These are phyloP conservation scores for Clanis bilineata DNA, from an alignment of 2,888 invertebrate species.

Conservation along the genomic window DNA sequence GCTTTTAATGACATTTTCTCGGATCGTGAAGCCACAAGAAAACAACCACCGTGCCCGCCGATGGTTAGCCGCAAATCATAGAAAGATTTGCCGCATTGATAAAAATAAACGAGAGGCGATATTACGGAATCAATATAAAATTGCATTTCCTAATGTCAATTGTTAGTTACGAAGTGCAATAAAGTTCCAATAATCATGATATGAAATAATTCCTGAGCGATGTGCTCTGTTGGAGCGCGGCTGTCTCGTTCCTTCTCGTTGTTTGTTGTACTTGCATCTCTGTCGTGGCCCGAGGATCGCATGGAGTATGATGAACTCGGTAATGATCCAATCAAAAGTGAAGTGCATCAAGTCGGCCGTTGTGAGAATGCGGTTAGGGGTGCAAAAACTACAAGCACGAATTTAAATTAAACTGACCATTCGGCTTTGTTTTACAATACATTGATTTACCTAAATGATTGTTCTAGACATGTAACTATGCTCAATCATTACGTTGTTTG, in stretches of 20 bases:
- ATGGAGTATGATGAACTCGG: slow-evolving; percentile 82
- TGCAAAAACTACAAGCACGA: slow-evolving; percentile 78
- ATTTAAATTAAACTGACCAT: slow-evolving; percentile 78
- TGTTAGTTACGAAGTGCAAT: slow-evolving; percentile 83
- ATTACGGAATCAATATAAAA: slow-evolving; percentile 82
- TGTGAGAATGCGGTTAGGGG: slow-evolving; percentile 82
- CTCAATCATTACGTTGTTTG: background rate
- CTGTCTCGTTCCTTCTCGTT: slow-evolving; percentile 44
- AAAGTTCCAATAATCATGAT: slow-evolving; percentile 83
- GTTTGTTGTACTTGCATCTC: slow-evolving; percentile 48
- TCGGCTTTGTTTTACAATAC: slow-evolving; percentile 68
- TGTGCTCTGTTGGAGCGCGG: slow-evolving; percentile 56
- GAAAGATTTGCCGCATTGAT: slow-evolving; percentile 79
- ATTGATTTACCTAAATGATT: slow-evolving; percentile 29
- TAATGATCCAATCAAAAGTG: slow-evolving; percentile 83
- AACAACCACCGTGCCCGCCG: slow-evolving; percentile 65
- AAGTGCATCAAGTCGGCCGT: slow-evolving; percentile 79
- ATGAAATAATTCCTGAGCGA: slow-evolving; percentile 79
- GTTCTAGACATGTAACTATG: background rate
- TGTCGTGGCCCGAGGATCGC: slow-evolving; percentile 72
- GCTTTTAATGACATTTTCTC: slow-evolving; percentile 79
- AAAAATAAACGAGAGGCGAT: slow-evolving; percentile 76
- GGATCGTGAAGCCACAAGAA: slow-evolving; percentile 69
- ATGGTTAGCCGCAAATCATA: slow-evolving; percentile 81
- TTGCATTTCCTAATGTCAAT: slow-evolving; percentile 83